Evolutionary conservation across 2,888 invertebrate species (phyloP).

Genomic region (Sepiola atlantica): DNA sequence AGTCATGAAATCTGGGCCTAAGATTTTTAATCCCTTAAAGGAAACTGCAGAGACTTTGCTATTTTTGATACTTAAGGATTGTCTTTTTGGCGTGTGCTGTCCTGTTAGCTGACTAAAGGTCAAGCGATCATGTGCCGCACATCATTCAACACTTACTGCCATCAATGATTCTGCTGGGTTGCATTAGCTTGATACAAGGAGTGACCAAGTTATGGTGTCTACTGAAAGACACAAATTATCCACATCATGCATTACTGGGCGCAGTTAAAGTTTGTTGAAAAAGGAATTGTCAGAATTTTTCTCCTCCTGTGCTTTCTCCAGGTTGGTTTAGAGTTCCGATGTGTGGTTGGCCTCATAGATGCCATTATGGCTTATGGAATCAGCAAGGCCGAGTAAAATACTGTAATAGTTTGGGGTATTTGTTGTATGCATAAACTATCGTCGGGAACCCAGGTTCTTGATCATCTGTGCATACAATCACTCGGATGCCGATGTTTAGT

Average conservation of each 20-base stretch:
- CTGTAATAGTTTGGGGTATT: too few relatives aligned
- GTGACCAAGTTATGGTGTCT: not conserved
- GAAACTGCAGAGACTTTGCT: not conserved
- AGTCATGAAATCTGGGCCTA: not conserved
- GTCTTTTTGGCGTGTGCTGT: not conserved
- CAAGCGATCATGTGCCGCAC: not conserved
- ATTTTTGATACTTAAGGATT: not conserved
- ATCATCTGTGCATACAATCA: too few relatives aligned
- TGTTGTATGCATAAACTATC: too few relatives aligned
- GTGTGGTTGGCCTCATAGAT: too few relatives aligned
- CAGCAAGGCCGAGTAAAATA: too few relatives aligned
- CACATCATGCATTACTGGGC: not conserved
- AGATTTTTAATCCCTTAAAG: not conserved
- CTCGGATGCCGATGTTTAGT: too few relatives aligned
- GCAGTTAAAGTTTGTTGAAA: not conserved
- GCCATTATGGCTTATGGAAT: too few relatives aligned
- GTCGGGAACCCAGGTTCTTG: too few relatives aligned
- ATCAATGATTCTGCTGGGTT: not conserved
- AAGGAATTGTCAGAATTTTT: not conserved
- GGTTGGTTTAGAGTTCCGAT: too few relatives aligned
- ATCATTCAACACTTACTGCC: not conserved
- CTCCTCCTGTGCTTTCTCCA: not conserved
- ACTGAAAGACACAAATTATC: not conserved
- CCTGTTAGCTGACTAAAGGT: not conserved
- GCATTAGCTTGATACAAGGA: constrained; percentile 14